Conservation (phyloP, 2,888 invertebrate species). For the Urechis unicinctus region DNA sequence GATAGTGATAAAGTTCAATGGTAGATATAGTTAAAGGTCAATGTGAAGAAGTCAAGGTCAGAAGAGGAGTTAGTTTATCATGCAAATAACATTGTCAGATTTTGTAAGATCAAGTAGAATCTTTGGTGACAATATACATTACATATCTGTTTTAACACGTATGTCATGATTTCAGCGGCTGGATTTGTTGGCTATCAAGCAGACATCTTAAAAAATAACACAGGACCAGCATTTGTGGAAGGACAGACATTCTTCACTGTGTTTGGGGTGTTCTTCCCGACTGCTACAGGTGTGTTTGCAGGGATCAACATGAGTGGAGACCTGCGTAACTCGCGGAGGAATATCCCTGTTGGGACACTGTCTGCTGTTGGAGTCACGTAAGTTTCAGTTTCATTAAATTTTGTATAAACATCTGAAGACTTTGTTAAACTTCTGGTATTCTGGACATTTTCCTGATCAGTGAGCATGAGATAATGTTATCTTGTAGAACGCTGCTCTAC, state of each 20-base stretch:
- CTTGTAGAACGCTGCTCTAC: constrained; percentile 59
- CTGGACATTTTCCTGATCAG: neutral
- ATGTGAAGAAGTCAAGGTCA: too few species aligned
- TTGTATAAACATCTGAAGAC: too few species aligned
- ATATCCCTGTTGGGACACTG: constrained; percentile 90
- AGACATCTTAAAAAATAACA: constrained; percentile 72
- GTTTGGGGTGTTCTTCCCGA: constrained; percentile 95
- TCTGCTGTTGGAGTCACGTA: constrained; percentile 87
- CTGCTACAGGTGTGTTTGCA: constrained; percentile 91
- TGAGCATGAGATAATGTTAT: neutral
- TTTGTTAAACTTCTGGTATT: neutral
- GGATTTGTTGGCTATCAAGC: constrained; percentile 84
- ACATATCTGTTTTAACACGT: too few species aligned
- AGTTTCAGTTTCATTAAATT: constrained; percentile 14
- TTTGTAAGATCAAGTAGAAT: too few species aligned
- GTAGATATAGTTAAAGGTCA: too few species aligned
- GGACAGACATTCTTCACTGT: constrained; percentile 90
- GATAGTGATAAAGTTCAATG: neutral
- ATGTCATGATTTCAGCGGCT: constrained; percentile 54
- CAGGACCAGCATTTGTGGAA: constrained; percentile 69
- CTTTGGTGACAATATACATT: too few species aligned
- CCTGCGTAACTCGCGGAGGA: constrained; percentile 79
- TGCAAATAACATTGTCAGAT: too few species aligned
- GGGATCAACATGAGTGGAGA: constrained; percentile 99
- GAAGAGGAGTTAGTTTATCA: too few species aligned